Percentiles rank a stretch among this genome's conserved stretches.
phyloP scores from a whole-genome alignment of 2,113 vertebrate genomes.

The Mionectes macconnelli region DNA sequence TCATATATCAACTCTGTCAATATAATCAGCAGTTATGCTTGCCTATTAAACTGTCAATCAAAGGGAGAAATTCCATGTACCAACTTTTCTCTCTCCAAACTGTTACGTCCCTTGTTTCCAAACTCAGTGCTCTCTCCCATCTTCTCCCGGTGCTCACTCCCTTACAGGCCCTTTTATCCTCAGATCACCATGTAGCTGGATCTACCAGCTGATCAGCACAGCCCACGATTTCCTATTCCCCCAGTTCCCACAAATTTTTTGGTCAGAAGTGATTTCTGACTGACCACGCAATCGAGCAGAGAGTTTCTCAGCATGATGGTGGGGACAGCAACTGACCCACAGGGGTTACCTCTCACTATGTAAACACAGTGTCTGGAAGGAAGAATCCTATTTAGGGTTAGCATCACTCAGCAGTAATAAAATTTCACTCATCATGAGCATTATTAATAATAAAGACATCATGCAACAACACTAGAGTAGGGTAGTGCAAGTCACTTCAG shows the following conservation, averaged over 20 bases:
- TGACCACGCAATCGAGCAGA: background rate
- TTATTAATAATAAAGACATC: accelerated
- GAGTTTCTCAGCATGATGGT: background rate
- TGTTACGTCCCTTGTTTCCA: background rate
- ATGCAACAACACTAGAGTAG: accelerated
- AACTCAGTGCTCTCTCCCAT: background rate
- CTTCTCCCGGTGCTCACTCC: background rate
- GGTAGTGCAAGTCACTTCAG: background rate
- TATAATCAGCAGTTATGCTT: background rate
- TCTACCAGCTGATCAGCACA: background rate
- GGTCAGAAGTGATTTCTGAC: background rate
- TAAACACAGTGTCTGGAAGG: background rate
- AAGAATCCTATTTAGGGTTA: background rate
- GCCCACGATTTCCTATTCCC: background rate
- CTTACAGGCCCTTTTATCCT: background rate
- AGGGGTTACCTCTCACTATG: accelerated
- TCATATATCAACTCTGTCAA: background rate
- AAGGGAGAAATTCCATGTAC: background rate
- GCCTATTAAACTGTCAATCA: background rate
- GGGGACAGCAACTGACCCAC: background rate
- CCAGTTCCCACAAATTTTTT: background rate
- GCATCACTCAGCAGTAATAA: background rate
- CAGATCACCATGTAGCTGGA: background rate
- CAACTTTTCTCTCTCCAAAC: background rate
- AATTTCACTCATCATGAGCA: accelerated